Evolutionary conservation across 1,140 invertebrate species (phyloP).

Genomic region (Lepidurus couesii): DNA sequence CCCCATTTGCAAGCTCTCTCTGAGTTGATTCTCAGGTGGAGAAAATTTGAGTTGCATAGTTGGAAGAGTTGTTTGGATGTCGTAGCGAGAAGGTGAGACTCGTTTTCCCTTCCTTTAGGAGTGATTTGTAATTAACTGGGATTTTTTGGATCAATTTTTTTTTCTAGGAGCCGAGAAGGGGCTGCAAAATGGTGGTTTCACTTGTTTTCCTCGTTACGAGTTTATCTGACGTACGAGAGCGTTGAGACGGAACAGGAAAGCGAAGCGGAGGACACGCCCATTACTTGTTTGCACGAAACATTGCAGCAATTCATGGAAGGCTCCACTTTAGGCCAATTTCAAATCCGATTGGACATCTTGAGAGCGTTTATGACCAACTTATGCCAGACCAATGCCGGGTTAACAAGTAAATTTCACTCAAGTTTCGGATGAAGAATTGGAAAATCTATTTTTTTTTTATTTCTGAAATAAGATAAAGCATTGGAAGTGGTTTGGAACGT

Average conservation of each 20-base stretch:
- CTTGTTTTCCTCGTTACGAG: slow-evolving; percentile 64
- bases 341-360: slow-evolving; percentile 69
- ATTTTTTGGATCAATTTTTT: slow-evolving; percentile 33
- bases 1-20: slow-evolving; percentile 63
- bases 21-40: slow-evolving; percentile 80
- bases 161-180: slow-evolving; percentile 53
- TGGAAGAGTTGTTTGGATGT: slow-evolving; percentile 72
- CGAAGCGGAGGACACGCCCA: slow-evolving; percentile 41
- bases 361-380: slow-evolving; percentile 69
- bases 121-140: slow-evolving; percentile 7
- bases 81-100: slow-evolving; percentile 43
- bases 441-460: slow-evolving; percentile 11
- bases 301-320: slow-evolving; percentile 79
- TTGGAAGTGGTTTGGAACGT: slow-evolving; percentile 69
- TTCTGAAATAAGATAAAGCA: background rate
- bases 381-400: slow-evolving; percentile 37
- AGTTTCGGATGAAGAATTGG: background rate
- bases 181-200: slow-evolving; percentile 85
- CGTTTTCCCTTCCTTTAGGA: slow-evolving; percentile 27
- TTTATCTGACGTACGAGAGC: slow-evolving; percentile 41
- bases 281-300: slow-evolving; percentile 43
- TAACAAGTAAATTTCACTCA: background rate
- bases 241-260: slow-evolving; percentile 7
- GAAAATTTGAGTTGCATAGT: slow-evolving; percentile 78
- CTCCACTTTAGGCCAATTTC: slow-evolving; percentile 75